These are phyloP conservation scores for Amphimallon solstitiale DNA, from an alignment of 2,888 invertebrate genomes.

Conservation along the genomic window DNA sequence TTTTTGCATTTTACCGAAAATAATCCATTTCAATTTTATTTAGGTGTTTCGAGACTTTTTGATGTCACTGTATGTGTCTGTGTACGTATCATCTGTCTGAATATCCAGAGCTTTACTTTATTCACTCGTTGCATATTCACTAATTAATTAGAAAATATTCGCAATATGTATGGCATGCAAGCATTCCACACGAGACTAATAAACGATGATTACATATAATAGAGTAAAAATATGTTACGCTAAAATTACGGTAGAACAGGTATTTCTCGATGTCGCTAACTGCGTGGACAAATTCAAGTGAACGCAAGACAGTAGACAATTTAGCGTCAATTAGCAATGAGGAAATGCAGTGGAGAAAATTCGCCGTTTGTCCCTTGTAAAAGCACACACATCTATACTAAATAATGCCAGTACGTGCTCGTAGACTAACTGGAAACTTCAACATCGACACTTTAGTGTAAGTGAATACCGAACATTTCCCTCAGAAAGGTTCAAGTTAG, in stretches of 20 bases:
- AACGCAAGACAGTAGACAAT: neutral
- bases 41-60: too few relatives aligned
- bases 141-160: too few relatives aligned
- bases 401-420: neutral
- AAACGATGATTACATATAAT: neutral
- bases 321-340: constrained; percentile 23
- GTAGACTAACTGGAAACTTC: neutral
- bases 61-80: too few relatives aligned
- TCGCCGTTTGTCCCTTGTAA: constrained; percentile 8
- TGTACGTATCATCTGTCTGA: too few relatives aligned
- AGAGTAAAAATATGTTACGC: too few relatives aligned
- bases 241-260: constrained; percentile 28
- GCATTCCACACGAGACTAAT: neutral
- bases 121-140: too few relatives aligned
- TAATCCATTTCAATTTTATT: too few relatives aligned
- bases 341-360: constrained; percentile 21
- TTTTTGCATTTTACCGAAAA: too few relatives aligned
- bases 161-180: too few relatives aligned
- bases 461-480: neutral
- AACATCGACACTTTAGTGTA: neutral
- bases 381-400: constrained; percentile 8
- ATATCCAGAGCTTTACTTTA: too few relatives aligned
- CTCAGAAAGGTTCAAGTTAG: neutral
- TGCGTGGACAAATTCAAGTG: neutral
- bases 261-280: constrained; percentile 34